Percentiles rank a stretch among this genome's conserved stretches.
Conservation (phyloP, 2,888 invertebrate species). For the Drosophila colorata region DNA sequence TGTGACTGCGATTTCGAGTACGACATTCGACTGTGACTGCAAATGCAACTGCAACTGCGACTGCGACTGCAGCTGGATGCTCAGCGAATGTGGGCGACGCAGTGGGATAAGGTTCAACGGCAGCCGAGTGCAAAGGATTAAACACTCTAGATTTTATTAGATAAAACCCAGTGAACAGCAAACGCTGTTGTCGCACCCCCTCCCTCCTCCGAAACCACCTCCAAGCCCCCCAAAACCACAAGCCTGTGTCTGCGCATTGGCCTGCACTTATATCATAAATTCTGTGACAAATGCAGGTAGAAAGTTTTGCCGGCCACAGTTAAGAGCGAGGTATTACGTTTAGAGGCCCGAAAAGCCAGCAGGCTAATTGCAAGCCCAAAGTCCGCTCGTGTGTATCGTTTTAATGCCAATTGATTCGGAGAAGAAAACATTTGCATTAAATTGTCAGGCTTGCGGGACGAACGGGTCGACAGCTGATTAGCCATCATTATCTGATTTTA, state of each 20-base stretch:
- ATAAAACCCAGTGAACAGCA: constrained; percentile 73
- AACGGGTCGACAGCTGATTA: constrained; percentile 55
- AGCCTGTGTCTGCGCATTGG: no score
- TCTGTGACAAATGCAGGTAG: constrained; percentile 78
- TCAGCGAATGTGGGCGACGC: constrained; percentile 24
- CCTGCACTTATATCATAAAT: constrained; percentile 65
- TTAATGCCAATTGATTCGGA: constrained; percentile 74
- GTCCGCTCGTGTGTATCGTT: constrained; percentile 38
- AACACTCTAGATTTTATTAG: constrained; percentile 80
- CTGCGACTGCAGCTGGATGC: constrained; percentile 18
- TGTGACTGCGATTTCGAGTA: constrained; percentile 23
- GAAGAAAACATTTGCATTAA: constrained; percentile 69
- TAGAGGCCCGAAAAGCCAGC: constrained; percentile 25
- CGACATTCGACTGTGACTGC: constrained; percentile 1
- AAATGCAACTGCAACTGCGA: constrained; percentile 2
- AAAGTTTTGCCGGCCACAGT: constrained; percentile 64
- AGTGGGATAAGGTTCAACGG: constrained; percentile 43
- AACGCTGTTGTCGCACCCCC: constrained; percentile 37
- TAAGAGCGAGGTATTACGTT: constrained; percentile 23
- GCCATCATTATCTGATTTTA: constrained; percentile 47
- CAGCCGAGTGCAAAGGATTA: constrained; percentile 76
- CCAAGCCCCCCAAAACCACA: no score
- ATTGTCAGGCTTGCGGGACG: constrained; percentile 43
- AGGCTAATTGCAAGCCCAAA: constrained; percentile 52
- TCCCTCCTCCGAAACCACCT: not conserved